Evolutionary conservation across 2,888 invertebrate species (phyloP).

Genomic region (Drosophila recens): DNA sequence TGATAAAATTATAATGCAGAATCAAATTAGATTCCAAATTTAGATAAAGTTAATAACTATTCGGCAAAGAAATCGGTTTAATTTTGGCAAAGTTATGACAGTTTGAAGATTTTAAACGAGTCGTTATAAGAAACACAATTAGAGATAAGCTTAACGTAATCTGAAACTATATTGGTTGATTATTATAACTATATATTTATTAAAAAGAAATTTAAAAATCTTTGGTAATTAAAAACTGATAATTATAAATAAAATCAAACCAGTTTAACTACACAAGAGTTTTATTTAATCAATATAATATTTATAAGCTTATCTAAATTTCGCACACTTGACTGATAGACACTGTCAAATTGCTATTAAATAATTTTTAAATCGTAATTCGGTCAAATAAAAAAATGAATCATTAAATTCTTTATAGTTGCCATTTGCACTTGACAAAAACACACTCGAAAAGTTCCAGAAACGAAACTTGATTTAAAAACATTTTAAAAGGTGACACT

Average conservation of each 20-base stretch:
- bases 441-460: slow-evolving; percentile 1
- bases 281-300: not conserved
- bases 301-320: not conserved
- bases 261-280: not conserved
- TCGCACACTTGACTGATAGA: not conserved
- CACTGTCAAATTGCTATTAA: not conserved
- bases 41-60: too few relatives aligned
- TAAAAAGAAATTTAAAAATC: not conserved
- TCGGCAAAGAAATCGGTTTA: too few relatives aligned
- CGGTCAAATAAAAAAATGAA: not conserved
- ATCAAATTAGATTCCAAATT: too few relatives aligned
- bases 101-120: too few relatives aligned
- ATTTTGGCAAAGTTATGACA: too few relatives aligned
- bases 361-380: not conserved
- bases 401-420: slow-evolving; percentile 1
- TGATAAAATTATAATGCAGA: too few relatives aligned
- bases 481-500: slow-evolving; percentile 3
- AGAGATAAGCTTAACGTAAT: not conserved
- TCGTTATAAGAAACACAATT: not conserved
- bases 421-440: not conserved
- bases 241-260: not conserved
- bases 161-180: not conserved
- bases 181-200: not conserved
- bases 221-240: not conserved
- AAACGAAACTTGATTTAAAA: slow-evolving; percentile 7